A percentile compares a stretch with the other conserved stretches of the same genome.
These are phyloP conservation scores for Stictocephala bisonia DNA, from an alignment of 2,888 invertebrate species.

Conservation along the genomic window DNA sequence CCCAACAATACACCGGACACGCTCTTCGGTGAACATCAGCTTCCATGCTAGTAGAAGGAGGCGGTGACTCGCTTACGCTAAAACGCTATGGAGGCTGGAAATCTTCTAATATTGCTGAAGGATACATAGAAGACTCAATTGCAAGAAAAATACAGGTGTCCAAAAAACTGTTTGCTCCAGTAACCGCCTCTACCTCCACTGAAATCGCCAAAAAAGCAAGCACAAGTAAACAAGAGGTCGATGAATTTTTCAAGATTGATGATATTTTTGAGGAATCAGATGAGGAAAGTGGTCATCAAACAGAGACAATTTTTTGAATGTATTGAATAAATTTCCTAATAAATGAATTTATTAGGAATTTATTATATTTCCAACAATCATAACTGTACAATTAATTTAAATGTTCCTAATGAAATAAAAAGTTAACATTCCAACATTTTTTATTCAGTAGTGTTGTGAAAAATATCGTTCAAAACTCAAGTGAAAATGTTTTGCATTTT, in stretches of 20 bases:
- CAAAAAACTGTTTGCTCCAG: constrained; percentile 16
- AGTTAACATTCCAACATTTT: too few relatives aligned
- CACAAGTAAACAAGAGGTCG: neutral
- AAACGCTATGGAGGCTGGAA: constrained; percentile 33
- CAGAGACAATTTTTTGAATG: neutral
- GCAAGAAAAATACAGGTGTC: neutral
- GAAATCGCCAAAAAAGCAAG: constrained; percentile 3
- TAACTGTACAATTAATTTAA: too few relatives aligned
- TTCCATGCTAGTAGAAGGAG: constrained; percentile 36
- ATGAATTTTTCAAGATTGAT: neutral
- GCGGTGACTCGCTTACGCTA: constrained; percentile 23
- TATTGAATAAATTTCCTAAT: constrained; percentile 15
- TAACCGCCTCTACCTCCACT: constrained; percentile 18
- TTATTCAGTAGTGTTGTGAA: too few relatives aligned
- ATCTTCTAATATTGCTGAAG: constrained; percentile 40
- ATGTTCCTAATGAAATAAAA: too few relatives aligned
- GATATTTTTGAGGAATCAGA: constrained; percentile 6
- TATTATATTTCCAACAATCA: too few relatives aligned
- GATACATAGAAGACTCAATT: constrained; percentile 23
- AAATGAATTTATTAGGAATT: neutral
- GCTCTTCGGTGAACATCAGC: constrained; percentile 38
- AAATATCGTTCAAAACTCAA: too few relatives aligned
- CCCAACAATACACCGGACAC: constrained; percentile 17
- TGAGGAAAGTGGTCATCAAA: constrained; percentile 7
- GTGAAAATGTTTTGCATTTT: too few relatives aligned